Evolutionary conservation across 1,140 invertebrate species (phyloP), one percentile per base, ranked within the genome.

Genomic region (Tetraneura akinire): DNA sequence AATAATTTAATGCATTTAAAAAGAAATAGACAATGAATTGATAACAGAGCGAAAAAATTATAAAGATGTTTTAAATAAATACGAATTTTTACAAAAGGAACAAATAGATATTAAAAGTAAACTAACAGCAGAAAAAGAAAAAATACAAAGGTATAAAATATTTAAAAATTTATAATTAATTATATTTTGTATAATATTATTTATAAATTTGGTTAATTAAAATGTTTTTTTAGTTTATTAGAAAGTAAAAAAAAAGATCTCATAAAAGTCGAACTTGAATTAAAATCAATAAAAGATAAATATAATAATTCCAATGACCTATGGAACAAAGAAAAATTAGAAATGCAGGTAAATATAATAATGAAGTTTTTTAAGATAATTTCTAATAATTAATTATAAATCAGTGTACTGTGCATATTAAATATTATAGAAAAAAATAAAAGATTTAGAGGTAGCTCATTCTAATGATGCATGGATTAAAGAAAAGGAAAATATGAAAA

Each of bases 61-160:
- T 85, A 91, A 93, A 81, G 93, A 94, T 82, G 86, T 96, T 10
- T 94, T 92, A 37, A 87, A 88, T 4, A 94, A 93, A 85, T 93
- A 94, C 85, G 93, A 94, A 83, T 88, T 92, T 80, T 86, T 96
- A n/a, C 91, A 92, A 84, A 92, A 94, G 85, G 92, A 94, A 84
- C 92, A 92, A 82, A 91, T 93, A 0, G 88, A 92, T 0, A 91
- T 91, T 70, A 94, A 94, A 85, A 90, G 91, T 18, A 89, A 92
- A 85, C 86, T 94, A 1, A 91, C 92, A 8, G 90, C 90, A 51
- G 92, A 95, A 85, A 94, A 93, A 83, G 90, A 94, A 87, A 88
- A 88, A 53, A 82, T 92, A 45, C 88, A 90, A 83, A 86, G 84
- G 88, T 88, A 85, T n/a, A 23, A 23, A 21, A 0, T 42, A 9